Evolutionary conservation across 2,888 invertebrate species (phyloP).

Genomic region (Melanostoma mellinum): DNA sequence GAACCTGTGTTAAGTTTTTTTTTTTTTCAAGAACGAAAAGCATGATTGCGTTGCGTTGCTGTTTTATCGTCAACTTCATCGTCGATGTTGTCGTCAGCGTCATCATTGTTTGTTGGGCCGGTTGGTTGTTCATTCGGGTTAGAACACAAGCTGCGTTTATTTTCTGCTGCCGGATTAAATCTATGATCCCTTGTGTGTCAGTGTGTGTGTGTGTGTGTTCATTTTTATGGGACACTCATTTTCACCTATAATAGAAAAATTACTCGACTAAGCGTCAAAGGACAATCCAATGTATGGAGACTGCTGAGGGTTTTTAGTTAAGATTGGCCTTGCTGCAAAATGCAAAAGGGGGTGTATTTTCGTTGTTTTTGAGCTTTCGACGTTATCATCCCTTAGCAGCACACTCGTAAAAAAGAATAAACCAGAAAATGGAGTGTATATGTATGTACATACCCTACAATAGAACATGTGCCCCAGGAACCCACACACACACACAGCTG

Average conservation of each 20-base stretch:
- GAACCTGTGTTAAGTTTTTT: slow-evolving; percentile 10
- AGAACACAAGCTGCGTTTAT: slow-evolving; percentile 58
- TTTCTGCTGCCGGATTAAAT: slow-evolving; percentile 67
- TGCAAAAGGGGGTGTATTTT: background rate
- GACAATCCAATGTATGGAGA: slow-evolving; percentile 25
- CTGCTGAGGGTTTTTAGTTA: slow-evolving; percentile 46
- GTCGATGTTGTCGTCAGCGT: slow-evolving; percentile 2
- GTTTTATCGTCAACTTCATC: slow-evolving; percentile 7
- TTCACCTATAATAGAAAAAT: slow-evolving; percentile 72
- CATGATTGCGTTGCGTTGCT: slow-evolving; percentile 49
- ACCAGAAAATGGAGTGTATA: slow-evolving; percentile 23
- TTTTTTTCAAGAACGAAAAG: slow-evolving; percentile 59
- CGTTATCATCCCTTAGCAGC: slow-evolving; percentile 61
- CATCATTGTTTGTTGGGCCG: slow-evolving; percentile 34
- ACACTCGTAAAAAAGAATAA: slow-evolving; percentile 57
- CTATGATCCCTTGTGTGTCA: slow-evolving; percentile 50
- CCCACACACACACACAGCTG: slow-evolving; percentile 19
- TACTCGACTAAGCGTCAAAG: slow-evolving; percentile 45
- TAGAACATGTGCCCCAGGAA: background rate
- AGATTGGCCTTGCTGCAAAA: slow-evolving; percentile 37
- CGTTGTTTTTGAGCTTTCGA: slow-evolving; percentile 9
- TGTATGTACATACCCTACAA: too few species aligned
- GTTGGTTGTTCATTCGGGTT: slow-evolving; percentile 25
- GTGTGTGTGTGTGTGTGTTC: slow-evolving; percentile 43
- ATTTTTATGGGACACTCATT: slow-evolving; percentile 66